Percentiles rank a stretch among this genome's conserved stretches.
phyloP scores from a whole-genome alignment of 2,888 invertebrate species.

The Leptinotarsa rubiginosa region DNA sequence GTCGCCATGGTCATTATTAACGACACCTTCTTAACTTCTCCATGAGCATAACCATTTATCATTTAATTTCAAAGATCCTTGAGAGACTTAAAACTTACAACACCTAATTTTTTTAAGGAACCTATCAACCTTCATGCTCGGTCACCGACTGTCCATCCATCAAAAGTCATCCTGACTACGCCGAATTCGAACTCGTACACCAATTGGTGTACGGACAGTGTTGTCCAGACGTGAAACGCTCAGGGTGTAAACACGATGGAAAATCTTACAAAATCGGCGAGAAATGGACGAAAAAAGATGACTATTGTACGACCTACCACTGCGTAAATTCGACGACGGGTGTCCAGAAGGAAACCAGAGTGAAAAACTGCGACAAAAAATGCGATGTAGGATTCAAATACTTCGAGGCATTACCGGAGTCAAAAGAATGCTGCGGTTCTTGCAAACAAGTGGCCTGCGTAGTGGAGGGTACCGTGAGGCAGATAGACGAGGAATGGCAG shows the following conservation, averaged over 20 bases:
- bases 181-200: slow-evolving; percentile 71
- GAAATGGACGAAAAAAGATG: slow-evolving; percentile 68
- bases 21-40: too few relatives aligned
- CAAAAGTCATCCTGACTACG: slow-evolving; percentile 64
- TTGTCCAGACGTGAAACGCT: slow-evolving; percentile 72
- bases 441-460: slow-evolving; percentile 73
- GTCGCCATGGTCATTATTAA: too few relatives aligned
- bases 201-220: slow-evolving; percentile 72
- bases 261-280: slow-evolving; percentile 69
- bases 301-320: slow-evolving; percentile 71
- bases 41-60: neutral
- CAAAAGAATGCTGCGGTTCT: slow-evolving; percentile 73
- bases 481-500: slow-evolving; percentile 71
- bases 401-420: slow-evolving; percentile 45
- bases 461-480: slow-evolving; percentile 66
- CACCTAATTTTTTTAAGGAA: slow-evolving; percentile 46
- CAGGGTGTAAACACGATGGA: slow-evolving; percentile 70
- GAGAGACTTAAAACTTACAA: neutral
- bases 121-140: slow-evolving; percentile 66
- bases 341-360: slow-evolving; percentile 69
- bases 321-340: slow-evolving; percentile 68
- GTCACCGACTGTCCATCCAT: slow-evolving; percentile 69
- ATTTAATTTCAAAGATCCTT: neutral
- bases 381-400: slow-evolving; percentile 70
- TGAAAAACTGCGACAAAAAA: slow-evolving; percentile 69